Evolutionary conservation across 1,140 invertebrate genomes (phyloP), one percentile per base, ranked within the genome.

Genomic region (Ylistrum balloti): DNA sequence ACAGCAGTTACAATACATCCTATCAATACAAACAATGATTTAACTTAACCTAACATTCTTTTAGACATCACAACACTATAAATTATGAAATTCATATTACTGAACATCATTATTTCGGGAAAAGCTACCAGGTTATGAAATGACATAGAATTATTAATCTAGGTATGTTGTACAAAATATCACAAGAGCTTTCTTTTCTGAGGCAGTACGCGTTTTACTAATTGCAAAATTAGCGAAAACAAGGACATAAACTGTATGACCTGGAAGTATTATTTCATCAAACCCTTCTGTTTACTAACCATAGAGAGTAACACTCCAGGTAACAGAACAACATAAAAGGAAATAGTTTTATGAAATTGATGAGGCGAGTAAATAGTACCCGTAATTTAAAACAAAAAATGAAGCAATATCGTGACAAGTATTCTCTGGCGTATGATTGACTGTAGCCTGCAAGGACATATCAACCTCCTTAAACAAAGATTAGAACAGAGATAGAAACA

Each of bases 331-430:
- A 74, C 56, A 74, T 74, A 28, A 74, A 74, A 74, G 56, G 56
- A 74, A 74, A 74, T 74, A 28, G 56, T 74, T 74, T 74, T 74
- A 74, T 74, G 56, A 74, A 74, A 74, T 74, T 74, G 28, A 74
- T 74, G 56, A 74, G 56, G 56, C 56, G 56, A 28, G 28, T 74
- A 74, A 74, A 74, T 74, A 74, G 22, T 74, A 74, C 56, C 56
- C 28, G 56, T 74, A 74, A 74, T 74, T 74, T 74, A 74, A 74
- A 74, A 74, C 56, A 74, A 74, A 74, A 74, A 74, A 74, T 74
- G 56, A 28, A 74, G 56, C 11, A 74, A 74, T 74, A 74, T 74
- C 56, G 56, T 74, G 56, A 74, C 56, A 74, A 5, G 22, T 74
- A n/a, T 74, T 28, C 56, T 74, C 56, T 28, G 22, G 56, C 56